phyloP scores from a whole-genome alignment of 2,113 vertebrate genomes.

The Psilopogon haemacephalus region DNA sequence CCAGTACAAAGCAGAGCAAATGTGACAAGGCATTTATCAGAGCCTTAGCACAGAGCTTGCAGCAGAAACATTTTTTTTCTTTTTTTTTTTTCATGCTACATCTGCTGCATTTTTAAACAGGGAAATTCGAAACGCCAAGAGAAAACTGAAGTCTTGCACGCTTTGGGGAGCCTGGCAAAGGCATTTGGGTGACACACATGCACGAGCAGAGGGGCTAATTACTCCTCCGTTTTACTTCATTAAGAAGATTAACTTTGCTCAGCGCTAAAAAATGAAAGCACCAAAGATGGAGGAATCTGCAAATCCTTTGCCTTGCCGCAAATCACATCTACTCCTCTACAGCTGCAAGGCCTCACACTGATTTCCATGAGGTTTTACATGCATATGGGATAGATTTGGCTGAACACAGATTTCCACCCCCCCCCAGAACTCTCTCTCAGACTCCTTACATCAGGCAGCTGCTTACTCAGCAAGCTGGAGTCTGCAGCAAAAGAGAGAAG shows the following conservation, averaged over 20 bases:
- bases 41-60: neutral
- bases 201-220: neutral
- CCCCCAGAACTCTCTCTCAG: neutral
- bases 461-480: constrained; percentile 64
- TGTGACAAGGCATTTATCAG: constrained; percentile 25
- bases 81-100: neutral
- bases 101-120: constrained; percentile 1
- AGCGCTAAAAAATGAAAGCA: constrained; percentile 38
- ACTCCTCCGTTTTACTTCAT: constrained; percentile 40
- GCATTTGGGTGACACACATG: neutral
- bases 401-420: constrained; percentile 23
- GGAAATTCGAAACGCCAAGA: neutral
- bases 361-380: constrained; percentile 57
- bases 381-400: constrained; percentile 69
- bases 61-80: constrained; percentile 21
- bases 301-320: constrained; percentile 4
- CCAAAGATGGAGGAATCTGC: neutral
- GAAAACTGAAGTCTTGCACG: neutral
- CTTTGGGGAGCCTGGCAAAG: neutral
- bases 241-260: constrained; percentile 51
- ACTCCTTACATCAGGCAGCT: constrained; percentile 33
- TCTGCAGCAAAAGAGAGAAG: neutral
- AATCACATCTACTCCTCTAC: constrained; percentile 24
- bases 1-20: constrained; percentile 39
- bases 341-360: constrained; percentile 6